Base-by-base conservation (phyloP, 2,888 invertebrate species). In the Colletes collaris region DNA sequence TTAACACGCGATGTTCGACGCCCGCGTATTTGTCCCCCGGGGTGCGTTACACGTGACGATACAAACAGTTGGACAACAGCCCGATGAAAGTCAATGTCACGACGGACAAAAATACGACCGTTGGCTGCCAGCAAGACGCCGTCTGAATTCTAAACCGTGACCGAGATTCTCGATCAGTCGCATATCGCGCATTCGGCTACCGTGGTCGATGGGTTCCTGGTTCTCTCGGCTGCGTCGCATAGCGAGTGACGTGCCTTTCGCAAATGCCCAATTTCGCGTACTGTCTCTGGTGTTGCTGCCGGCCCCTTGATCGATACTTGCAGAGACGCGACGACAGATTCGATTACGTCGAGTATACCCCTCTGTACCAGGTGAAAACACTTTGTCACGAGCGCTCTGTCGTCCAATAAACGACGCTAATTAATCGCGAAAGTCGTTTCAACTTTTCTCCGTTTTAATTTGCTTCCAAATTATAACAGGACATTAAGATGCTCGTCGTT, bases 301-400 rank as follows among this genome's bases (percentile, higher is more conserved):
- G 86, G 64, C 86, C 84, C 59, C 4, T 83, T 56, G 79, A 86
- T 65, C 81, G 79, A 59, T 69, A 83, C 72, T 44, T 83, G 16
- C 66, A 52, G 4, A 53, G 66, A 66, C 76, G 73, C 70, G 66
- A 55, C 37, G 87, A 87, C 78, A 88, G 85, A 74, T 90, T 90
- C 87, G 89, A 90, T 90, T 86, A 91, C 85, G 89, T 92, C 65
- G 87, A 87, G 72, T 92, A 92, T 72, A 83, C 81, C 69, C 90
- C 90, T 46, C 84, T 92, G 56, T 76, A 87, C 65, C 88, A 91
- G 90, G 91, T 91, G 89, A 89, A 82, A 66, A 71, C 19, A 50
- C 8, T 79, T 55, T 62, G 27, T 58, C 58, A 27, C 27, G 16
- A 63, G 53, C 52, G 64, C 5, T 13, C 52, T 53, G 52, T 63